A percentile compares a stretch with the other conserved stretches of the same genome.
Evolutionary conservation across 2,888 invertebrate genomes (phyloP).

Genomic region (Baccha elongata): DNA sequence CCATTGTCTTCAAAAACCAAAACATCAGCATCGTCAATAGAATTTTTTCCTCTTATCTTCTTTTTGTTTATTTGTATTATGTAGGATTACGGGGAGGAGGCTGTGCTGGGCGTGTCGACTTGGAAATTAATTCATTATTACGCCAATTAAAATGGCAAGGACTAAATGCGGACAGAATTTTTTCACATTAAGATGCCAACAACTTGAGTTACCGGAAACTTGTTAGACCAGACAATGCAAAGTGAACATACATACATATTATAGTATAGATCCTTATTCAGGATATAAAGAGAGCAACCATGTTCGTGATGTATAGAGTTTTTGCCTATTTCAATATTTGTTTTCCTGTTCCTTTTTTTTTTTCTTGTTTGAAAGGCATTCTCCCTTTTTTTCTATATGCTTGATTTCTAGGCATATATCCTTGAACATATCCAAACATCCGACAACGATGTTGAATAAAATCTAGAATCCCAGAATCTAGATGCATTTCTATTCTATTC

Average conservation of each 20-base stretch:
- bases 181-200: slow-evolving; percentile 38
- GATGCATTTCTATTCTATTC: slow-evolving; percentile 55
- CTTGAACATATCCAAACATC: slow-evolving; percentile 44
- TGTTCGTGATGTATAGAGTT: slow-evolving; percentile 16
- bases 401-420: slow-evolving; percentile 17
- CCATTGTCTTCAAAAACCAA: not conserved
- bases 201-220: slow-evolving; percentile 54
- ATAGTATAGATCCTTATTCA: slow-evolving; percentile 32
- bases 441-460: slow-evolving; percentile 50
- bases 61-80: not conserved
- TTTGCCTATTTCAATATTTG: slow-evolving; percentile 48
- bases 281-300: slow-evolving; percentile 22
- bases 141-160: slow-evolving; percentile 54
- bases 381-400: not conserved
- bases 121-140: slow-evolving; percentile 23
- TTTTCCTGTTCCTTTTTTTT: slow-evolving; percentile 15
- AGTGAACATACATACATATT: not conserved
- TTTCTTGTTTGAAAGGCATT: slow-evolving; percentile 6
- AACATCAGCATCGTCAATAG: not conserved
- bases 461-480: slow-evolving; percentile 38
- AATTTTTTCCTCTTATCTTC: not conserved
- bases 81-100: not conserved
- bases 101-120: not conserved
- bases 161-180: slow-evolving; percentile 11
- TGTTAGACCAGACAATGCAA: slow-evolving; percentile 47